Percentiles rank a stretch among this genome's conserved stretches.
Evolutionary conservation across 2,888 invertebrate species (phyloP).

Genomic region (Melikaiella ostensackeni): DNA sequence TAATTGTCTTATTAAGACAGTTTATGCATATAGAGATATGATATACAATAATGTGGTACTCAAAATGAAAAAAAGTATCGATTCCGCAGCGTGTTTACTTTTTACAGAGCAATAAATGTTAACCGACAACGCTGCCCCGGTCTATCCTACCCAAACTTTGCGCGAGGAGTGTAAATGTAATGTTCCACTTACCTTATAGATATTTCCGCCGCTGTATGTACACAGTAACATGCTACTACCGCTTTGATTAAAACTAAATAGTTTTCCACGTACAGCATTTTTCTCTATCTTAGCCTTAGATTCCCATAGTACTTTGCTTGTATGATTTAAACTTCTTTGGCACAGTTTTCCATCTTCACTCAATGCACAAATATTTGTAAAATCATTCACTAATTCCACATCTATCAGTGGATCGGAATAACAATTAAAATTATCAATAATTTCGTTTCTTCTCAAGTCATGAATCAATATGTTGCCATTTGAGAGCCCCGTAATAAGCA

Average conservation of each 20-base stretch:
- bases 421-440: constrained; percentile 79
- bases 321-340: constrained; percentile 77
- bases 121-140: too few relatives aligned
- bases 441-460: constrained; percentile 79
- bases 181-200: constrained; percentile 69
- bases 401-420: constrained; percentile 80
- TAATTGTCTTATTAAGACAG: too few relatives aligned
- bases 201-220: constrained; percentile 75
- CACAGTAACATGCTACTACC: constrained; percentile 75
- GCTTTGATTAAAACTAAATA: constrained; percentile 75
- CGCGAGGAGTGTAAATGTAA: too few relatives aligned
- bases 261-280: constrained; percentile 73
- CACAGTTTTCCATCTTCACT: constrained; percentile 78
- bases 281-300: constrained; percentile 74
- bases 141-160: too few relatives aligned
- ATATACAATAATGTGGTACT: too few relatives aligned
- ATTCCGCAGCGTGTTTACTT: too few relatives aligned
- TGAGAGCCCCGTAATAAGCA: constrained; percentile 80
- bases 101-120: too few relatives aligned
- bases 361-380: constrained; percentile 80
- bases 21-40: too few relatives aligned
- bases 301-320: constrained; percentile 74
- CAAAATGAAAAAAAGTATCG: too few relatives aligned
- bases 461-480: constrained; percentile 81
- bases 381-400: constrained; percentile 79